These are phyloP conservation scores for Aleiodes testaceus DNA, from an alignment of 2,888 invertebrate genomes.

Conservation along the genomic window DNA sequence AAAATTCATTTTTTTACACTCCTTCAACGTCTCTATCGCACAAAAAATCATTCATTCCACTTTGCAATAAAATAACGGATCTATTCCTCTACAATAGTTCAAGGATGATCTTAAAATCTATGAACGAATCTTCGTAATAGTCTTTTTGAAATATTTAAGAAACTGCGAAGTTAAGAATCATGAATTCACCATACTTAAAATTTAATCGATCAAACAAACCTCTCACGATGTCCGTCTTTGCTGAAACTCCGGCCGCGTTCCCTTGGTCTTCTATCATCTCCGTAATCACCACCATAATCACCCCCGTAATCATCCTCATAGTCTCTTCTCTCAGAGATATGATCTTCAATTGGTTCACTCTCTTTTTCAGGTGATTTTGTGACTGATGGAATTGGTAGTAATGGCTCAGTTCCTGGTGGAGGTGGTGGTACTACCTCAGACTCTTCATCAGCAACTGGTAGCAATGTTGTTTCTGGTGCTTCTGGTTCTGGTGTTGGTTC, in stretches of 20 bases:
- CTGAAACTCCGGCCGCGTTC: conserved; percentile 69
- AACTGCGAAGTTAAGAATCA: too few species aligned
- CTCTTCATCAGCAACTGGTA: conserved; percentile 64
- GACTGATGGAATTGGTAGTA: conserved; percentile 65
- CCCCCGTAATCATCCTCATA: conserved; percentile 61
- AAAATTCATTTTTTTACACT: too few species aligned
- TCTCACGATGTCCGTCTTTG: conserved; percentile 68
- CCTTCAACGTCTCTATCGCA: too few species aligned
- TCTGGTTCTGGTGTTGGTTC: conserved; percentile 61
- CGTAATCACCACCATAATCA: conserved; percentile 58
- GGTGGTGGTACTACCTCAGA: conserved; percentile 69
- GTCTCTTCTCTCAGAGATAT: conserved; percentile 59
- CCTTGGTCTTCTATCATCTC: conserved; percentile 63
- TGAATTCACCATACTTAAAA: too few species aligned
- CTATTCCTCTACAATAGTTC: background rate
- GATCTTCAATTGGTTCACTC: conserved; percentile 52
- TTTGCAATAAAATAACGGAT: background rate
- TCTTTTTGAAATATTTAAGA: too few species aligned
- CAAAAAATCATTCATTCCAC: background rate
- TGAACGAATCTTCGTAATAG: background rate
- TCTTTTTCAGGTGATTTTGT: conserved; percentile 50
- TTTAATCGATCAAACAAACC: conserved; percentile 55
- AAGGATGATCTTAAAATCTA: background rate
- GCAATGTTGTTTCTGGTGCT: conserved; percentile 59
- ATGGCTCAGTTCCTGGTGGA: conserved; percentile 68